Conservation (phyloP, 2,113 vertebrate genomes). For the Toxotes jaculatrix region DNA sequence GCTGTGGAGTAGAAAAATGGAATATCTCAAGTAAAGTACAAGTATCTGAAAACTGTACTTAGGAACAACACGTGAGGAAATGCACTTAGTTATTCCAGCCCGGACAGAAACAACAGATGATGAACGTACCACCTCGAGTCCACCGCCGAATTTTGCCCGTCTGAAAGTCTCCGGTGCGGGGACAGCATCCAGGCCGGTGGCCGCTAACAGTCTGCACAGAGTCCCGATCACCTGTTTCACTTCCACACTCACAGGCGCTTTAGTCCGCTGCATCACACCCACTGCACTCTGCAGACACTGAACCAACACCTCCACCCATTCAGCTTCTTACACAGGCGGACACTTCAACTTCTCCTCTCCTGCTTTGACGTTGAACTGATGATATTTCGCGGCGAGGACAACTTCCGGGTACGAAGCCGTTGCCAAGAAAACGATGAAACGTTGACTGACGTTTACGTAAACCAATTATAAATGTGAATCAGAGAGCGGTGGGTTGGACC, state of each 20-base stretch:
- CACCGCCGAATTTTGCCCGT: slow-evolving; percentile 81
- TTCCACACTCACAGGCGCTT: slow-evolving; percentile 71
- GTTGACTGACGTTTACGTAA: not conserved
- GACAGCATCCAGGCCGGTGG: slow-evolving; percentile 64
- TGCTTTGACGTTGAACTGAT: not conserved
- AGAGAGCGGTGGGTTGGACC: not conserved
- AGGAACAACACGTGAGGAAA: not conserved
- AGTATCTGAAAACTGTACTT: not conserved
- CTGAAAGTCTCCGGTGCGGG: slow-evolving; percentile 82
- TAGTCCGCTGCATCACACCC: slow-evolving; percentile 67
- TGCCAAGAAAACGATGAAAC: slow-evolving; percentile 28
- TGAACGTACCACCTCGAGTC: slow-evolving; percentile 71
- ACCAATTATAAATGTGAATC: slow-evolving; percentile 31
- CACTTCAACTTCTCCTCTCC: not conserved
- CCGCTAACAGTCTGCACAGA: slow-evolving; percentile 74
- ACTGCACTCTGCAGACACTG: not conserved
- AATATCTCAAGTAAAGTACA: not conserved
- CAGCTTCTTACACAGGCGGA: not conserved
- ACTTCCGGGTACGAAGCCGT: slow-evolving; percentile 49
- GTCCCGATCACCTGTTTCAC: slow-evolving; percentile 77
- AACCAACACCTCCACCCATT: no score
- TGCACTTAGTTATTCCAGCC: no score
- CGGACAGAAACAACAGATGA: not conserved
- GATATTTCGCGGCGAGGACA: slow-evolving; percentile 42
- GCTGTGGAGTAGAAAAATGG: not conserved